These are phyloP conservation scores for Limnothrissa miodon DNA, from an alignment of 2,113 vertebrate genomes.

Conservation along the genomic window DNA sequence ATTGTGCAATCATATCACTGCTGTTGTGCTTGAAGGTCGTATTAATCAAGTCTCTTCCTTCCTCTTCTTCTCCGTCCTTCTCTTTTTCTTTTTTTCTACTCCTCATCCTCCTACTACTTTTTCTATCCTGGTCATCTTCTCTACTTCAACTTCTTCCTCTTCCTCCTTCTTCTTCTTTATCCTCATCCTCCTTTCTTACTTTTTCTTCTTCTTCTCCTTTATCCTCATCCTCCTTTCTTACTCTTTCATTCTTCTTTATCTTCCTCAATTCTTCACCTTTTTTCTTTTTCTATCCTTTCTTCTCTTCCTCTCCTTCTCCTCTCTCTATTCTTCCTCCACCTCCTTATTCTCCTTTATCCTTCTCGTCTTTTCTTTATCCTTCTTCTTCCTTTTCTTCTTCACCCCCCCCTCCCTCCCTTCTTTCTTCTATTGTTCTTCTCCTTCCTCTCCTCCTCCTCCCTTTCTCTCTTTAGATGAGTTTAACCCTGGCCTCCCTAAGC, in stretches of 20 bases:
- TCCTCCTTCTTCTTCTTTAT: slow-evolving; percentile 27
- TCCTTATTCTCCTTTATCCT: slow-evolving; percentile 16
- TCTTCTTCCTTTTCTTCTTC: neutral
- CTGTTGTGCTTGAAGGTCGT: too few relatives aligned
- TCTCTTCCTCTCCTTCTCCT: neutral
- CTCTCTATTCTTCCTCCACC: slow-evolving; percentile 45
- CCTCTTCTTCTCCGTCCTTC: too few relatives aligned
- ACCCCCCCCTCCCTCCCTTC: neutral
- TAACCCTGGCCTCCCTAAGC: slow-evolving; percentile 88
- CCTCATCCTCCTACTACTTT: too few relatives aligned
- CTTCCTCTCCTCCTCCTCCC: slow-evolving; percentile 13
- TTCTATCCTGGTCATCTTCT: neutral
- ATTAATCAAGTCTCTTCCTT: too few relatives aligned
- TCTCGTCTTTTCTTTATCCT: neutral
- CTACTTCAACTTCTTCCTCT: slow-evolving; percentile 49
- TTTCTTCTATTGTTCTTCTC: neutral
- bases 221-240: neutral
- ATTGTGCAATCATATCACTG: too few relatives aligned
- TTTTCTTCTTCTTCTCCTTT: neutral
- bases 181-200: neutral
- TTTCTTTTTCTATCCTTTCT: too few relatives aligned
- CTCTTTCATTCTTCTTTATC: neutral
- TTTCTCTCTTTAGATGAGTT: slow-evolving; percentile 78
- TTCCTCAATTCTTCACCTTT: too few relatives aligned
- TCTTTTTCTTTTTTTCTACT: too few relatives aligned